Percentiles rank a stretch among this genome's conserved stretches.
These are phyloP conservation scores for Iselma pallidipennis DNA, from an alignment of 2,888 invertebrate species.

Conservation along the genomic window DNA sequence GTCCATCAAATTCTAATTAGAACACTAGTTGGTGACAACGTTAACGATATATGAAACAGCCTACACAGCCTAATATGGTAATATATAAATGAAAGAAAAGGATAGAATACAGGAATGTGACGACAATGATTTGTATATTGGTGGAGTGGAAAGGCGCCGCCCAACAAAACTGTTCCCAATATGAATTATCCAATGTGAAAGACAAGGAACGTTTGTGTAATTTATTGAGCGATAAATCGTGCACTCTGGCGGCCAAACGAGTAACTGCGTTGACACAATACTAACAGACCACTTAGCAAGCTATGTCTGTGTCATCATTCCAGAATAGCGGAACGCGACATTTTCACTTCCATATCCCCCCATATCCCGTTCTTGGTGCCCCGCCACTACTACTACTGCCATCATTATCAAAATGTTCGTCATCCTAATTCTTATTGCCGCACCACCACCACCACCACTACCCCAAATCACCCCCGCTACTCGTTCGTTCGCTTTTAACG, in stretches of 20 bases:
- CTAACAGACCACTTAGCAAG: slow-evolving; percentile 56
- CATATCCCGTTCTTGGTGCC: not conserved
- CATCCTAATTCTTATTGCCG: not conserved
- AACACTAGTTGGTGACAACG: slow-evolving; percentile 49
- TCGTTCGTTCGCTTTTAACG: slow-evolving; percentile 13
- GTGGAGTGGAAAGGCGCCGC: slow-evolving; percentile 41
- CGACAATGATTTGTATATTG: slow-evolving; percentile 51
- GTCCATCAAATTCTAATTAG: slow-evolving; percentile 49
- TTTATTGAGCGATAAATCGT: slow-evolving; percentile 58
- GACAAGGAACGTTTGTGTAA: slow-evolving; percentile 52
- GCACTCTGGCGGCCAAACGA: slow-evolving; percentile 56
- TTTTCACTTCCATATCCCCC: slow-evolving; percentile 4
- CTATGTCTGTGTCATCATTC: slow-evolving; percentile 44
- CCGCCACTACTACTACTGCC: not conserved
- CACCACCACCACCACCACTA: not conserved
- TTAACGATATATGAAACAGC: slow-evolving; percentile 28
- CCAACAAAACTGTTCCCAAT: slow-evolving; percentile 30
- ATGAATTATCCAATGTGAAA: slow-evolving; percentile 33
- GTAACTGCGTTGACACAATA: slow-evolving; percentile 57
- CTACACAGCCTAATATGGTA: slow-evolving; percentile 16
- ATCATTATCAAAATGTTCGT: not conserved
- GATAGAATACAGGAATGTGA: slow-evolving; percentile 39
- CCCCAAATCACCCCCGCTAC: slow-evolving; percentile 10
- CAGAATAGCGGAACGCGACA: slow-evolving; percentile 41
- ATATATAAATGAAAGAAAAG: slow-evolving; percentile 23